Conservation (phyloP, 2,797 vertebrate genomes). For the Eulemur coronatus region DNA sequence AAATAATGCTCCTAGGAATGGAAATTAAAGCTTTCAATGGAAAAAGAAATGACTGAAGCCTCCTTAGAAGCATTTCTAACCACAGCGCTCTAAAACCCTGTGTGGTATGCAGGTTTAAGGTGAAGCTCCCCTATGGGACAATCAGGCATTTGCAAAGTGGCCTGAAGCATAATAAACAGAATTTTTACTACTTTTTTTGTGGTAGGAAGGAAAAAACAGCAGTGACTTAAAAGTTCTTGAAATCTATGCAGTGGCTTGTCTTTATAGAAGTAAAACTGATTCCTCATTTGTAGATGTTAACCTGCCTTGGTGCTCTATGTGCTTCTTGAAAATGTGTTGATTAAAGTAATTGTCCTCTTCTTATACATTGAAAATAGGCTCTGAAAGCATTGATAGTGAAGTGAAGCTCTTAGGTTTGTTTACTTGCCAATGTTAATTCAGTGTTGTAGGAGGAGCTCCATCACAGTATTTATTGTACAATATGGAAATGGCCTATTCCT, state of each 20-base stretch:
- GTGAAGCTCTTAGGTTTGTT: background rate
- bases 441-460: background rate
- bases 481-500: background rate
- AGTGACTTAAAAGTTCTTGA: background rate
- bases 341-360: background rate
- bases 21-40: slow-evolving; percentile 2
- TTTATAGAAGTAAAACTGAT: background rate
- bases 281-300: background rate
- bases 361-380: background rate
- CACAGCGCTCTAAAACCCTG: background rate
- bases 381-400: background rate
- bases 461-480: background rate
- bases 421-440: background rate
- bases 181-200: background rate
- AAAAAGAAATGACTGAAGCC: background rate
- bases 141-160: background rate
- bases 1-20: background rate
- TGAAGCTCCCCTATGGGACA: background rate
- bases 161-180: background rate
- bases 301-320: background rate
- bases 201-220: background rate
- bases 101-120: background rate
- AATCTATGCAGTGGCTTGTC: background rate
- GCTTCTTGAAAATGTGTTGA: background rate
- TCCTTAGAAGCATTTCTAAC: background rate